Percentiles rank a stretch among this genome's conserved stretches.
Evolutionary conservation across 2,113 vertebrate species (phyloP).

Genomic region (Macheiramphus alcinus): DNA sequence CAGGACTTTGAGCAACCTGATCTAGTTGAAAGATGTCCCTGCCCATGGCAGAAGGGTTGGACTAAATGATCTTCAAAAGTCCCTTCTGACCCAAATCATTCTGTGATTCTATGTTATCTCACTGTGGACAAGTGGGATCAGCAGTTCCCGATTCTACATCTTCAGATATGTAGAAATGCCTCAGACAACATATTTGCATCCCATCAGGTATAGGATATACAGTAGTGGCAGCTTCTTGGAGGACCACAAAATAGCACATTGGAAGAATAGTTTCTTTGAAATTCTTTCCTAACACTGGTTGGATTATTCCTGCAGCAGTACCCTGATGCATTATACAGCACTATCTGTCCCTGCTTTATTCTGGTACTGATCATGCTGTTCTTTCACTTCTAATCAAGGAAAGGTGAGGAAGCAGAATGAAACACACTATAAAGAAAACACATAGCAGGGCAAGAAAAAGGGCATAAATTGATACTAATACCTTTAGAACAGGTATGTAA

Average conservation of each 20-base stretch:
- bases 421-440: not conserved
- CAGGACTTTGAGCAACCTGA: not conserved
- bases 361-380: not conserved
- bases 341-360: not conserved
- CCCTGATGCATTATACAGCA: not conserved
- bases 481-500: not conserved
- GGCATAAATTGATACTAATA: not conserved
- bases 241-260: not conserved
- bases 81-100: not conserved
- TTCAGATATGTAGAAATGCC: not conserved
- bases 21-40: not conserved
- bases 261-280: not conserved
- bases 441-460: not conserved
- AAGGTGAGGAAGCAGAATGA: not conserved
- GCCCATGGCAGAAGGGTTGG: not conserved
- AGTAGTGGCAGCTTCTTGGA: not conserved
- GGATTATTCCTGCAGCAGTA: not conserved
- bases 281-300: not conserved
- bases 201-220: not conserved
- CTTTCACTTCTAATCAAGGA: not conserved
- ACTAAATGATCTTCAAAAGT: not conserved
- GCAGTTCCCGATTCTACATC: not conserved
- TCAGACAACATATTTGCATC: not conserved
- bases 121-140: not conserved
- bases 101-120: not conserved